A percentile compares a stretch with the other conserved stretches of the same genome.
Conservation (phyloP, 2,113 vertebrate species). For the Hucho hucho region DNA sequence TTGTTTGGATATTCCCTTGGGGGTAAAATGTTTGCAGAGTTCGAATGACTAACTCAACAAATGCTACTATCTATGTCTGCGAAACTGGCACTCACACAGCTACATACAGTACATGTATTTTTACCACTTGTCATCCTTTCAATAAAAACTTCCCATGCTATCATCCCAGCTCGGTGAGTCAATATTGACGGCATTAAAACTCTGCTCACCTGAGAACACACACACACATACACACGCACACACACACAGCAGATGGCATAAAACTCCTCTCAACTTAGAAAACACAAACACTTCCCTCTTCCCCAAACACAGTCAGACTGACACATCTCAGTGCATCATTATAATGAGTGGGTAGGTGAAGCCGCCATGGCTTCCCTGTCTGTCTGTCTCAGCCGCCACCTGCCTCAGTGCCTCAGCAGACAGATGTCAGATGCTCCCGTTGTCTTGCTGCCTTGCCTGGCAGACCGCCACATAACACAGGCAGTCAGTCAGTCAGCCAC, state of each 20-base stretch:
- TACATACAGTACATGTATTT: too few species aligned
- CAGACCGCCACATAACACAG: neutral
- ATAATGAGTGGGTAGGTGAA: neutral
- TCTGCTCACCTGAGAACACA: neutral
- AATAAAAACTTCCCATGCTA: neutral
- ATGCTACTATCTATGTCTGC: too few species aligned
- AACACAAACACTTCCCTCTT: neutral
- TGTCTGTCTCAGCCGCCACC: neutral
- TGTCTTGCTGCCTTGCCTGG: neutral
- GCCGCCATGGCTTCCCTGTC: neutral
- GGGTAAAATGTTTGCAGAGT: too few species aligned
- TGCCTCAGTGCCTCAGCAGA: neutral
- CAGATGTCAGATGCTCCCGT: neutral
- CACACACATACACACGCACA: neutral
- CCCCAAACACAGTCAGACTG: neutral
- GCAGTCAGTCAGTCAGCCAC: neutral
- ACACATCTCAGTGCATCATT: neutral
- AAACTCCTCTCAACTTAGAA: neutral
- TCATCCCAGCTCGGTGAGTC: neutral
- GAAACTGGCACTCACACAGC: too few species aligned
- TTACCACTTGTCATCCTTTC: neutral
- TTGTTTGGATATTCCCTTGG: too few species aligned
- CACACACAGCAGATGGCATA: neutral
- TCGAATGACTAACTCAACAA: too few species aligned
- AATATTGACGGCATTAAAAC: neutral